Evolutionary conservation across 1,140 invertebrate species (phyloP).

Genomic region (Ceratosolen fusciceps): DNA sequence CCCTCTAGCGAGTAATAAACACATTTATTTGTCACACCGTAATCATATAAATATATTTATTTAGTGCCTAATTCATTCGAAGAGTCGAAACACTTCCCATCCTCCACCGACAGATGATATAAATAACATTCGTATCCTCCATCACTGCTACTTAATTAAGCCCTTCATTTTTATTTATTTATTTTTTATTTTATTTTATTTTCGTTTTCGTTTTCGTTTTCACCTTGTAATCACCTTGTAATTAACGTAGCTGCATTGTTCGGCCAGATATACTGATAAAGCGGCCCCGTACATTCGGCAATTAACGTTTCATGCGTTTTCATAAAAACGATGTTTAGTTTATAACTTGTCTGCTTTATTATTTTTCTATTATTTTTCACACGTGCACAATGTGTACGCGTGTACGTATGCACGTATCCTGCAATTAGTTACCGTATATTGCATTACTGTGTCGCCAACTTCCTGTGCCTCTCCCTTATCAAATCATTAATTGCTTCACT

Average conservation of each 20-base stretch:
- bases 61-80: constrained; percentile 55
- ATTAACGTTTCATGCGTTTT: too few species aligned
- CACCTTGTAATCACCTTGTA: not conserved
- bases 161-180: too few species aligned
- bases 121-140: not conserved
- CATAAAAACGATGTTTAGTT: too few species aligned
- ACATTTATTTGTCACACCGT: constrained; percentile 2
- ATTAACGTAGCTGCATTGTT: not conserved
- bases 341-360: too few species aligned
- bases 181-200: not conserved
- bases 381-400: constrained; percentile 9
- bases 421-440: constrained; percentile 13
- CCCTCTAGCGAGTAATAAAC: not conserved
- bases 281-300: not conserved
- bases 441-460: not conserved
- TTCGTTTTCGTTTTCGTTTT: constrained; percentile 11
- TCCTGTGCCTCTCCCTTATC: not conserved
- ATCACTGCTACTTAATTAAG: not conserved
- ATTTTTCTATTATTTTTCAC: not conserved
- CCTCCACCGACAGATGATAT: too few species aligned
- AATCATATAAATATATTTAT: constrained; percentile 52
- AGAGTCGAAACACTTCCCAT: constrained; percentile 18
- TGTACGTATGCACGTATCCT: too few species aligned
- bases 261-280: not conserved
- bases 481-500: constrained; percentile 26